A percentile compares a stretch with the other conserved stretches of the same genome.
phyloP scores from a whole-genome alignment of 1,140 invertebrate species.

The Papilio aristodemus region DNA sequence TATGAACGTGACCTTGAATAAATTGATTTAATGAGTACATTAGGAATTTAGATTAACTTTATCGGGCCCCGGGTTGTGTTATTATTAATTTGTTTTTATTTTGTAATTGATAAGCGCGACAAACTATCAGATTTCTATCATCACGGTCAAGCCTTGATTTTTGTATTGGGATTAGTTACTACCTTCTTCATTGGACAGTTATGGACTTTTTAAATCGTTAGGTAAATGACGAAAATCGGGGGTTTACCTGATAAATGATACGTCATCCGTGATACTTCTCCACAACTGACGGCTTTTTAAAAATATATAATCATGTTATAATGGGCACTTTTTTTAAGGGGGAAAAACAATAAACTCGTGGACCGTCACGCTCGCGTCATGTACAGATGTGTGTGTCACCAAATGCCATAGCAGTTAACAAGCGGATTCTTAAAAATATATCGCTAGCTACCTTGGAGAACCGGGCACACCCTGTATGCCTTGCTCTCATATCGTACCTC shows the following conservation, averaged over 20 bases:
- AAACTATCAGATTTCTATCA: constrained; percentile 1
- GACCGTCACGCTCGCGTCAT: too few relatives aligned
- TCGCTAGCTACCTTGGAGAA: too few relatives aligned
- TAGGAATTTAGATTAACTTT: constrained; percentile 5
- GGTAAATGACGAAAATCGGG: neutral
- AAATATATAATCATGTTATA: too few relatives aligned
- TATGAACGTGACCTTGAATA: neutral
- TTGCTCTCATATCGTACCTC: too few relatives aligned
- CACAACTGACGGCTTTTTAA: too few relatives aligned
- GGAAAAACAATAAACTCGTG: too few relatives aligned
- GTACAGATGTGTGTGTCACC: too few relatives aligned
- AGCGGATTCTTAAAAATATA: too few relatives aligned
- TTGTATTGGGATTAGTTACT: neutral
- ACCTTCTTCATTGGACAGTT: neutral
- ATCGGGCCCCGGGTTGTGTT: constrained; percentile 1
- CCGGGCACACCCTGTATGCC: too few relatives aligned
- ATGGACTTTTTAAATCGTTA: neutral
- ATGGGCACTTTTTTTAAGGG: too few relatives aligned
- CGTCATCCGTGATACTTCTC: too few relatives aligned
- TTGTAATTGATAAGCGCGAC: neutral
- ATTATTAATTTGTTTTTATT: constrained; percentile 18
- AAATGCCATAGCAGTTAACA: too few relatives aligned
- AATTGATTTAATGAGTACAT: neutral
- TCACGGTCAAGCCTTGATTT: neutral
- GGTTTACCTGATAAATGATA: neutral